These are phyloP conservation scores for Pyxicephalus adspersus DNA, from an alignment of 2,113 vertebrate species.

Conservation along the genomic window DNA sequence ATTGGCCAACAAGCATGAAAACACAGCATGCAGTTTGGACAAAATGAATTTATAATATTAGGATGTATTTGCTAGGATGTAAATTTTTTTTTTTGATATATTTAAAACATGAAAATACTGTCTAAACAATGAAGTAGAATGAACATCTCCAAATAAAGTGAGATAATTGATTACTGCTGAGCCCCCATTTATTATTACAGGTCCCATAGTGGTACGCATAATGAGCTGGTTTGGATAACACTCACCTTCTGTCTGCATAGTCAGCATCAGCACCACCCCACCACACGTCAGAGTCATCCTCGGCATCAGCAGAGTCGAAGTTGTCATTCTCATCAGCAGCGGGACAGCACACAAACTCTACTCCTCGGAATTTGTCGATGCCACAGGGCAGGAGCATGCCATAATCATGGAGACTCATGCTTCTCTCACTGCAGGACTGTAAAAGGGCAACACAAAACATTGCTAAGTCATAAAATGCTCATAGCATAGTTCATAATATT, in stretches of 20 bases:
- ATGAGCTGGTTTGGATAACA: background rate
- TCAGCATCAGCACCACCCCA: conserved; percentile 95
- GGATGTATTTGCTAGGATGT: no score
- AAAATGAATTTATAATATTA: no score
- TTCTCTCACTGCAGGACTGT: conserved; percentile 93
- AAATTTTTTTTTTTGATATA: no score
- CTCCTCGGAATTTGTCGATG: conserved; percentile 94
- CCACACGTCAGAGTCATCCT: conserved; percentile 97
- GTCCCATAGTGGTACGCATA: no score
- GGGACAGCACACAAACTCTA: conserved; percentile 97
- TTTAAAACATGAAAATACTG: no score
- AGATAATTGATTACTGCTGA: no score
- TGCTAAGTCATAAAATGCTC: background rate
- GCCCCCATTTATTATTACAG: no score
- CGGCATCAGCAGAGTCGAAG: conserved; percentile 82
- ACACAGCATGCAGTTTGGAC: no score
- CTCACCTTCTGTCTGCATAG: conserved; percentile 91
- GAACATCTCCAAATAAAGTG: no score
- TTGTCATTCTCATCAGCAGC: conserved; percentile 79
- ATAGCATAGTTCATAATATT: background rate
- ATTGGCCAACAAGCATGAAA: no score
- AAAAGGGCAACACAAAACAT: background rate
- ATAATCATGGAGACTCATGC: conserved; percentile 94
- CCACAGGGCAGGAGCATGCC: conserved; percentile 96
- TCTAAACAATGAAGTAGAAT: no score